phyloP scores from a whole-genome alignment of 2,888 invertebrate species.

The Electrophaes corylata region DNA sequence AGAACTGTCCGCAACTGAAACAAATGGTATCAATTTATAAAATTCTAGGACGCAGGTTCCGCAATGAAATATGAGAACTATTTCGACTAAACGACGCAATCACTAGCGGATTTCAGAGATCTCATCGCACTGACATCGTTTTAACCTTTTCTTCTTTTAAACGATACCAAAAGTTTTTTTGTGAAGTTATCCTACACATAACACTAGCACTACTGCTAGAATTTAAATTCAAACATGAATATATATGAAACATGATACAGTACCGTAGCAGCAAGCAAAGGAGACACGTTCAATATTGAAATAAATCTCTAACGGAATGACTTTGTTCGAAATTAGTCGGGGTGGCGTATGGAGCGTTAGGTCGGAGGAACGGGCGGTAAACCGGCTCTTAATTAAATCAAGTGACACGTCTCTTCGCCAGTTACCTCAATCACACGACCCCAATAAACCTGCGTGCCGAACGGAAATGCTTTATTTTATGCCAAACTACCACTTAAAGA shows the following conservation, averaged over 20 bases:
- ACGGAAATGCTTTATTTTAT: slow-evolving; percentile 64
- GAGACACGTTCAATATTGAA: slow-evolving; percentile 68
- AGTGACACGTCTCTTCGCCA: slow-evolving; percentile 80
- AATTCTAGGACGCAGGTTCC: slow-evolving; percentile 66
- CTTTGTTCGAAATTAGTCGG: slow-evolving; percentile 76
- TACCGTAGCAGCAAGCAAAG: slow-evolving; percentile 11
- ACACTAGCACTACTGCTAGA: neutral
- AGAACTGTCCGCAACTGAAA: slow-evolving; percentile 45
- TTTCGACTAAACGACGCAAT: slow-evolving; percentile 78
- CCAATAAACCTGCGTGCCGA: slow-evolving; percentile 75
- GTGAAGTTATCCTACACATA: neutral
- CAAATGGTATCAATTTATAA: slow-evolving; percentile 72
- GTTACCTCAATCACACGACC: slow-evolving; percentile 82
- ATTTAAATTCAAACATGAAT: neutral
- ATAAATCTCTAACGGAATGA: slow-evolving; percentile 77
- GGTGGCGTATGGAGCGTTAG: slow-evolving; percentile 69
- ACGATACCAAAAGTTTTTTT: slow-evolving; percentile 20
- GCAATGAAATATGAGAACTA: slow-evolving; percentile 77
- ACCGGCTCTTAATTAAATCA: slow-evolving; percentile 84
- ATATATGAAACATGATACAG: slow-evolving; percentile 11
- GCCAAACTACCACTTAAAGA: slow-evolving; percentile 47
- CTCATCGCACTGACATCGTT: slow-evolving; percentile 54
- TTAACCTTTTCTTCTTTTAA: slow-evolving; percentile 46
- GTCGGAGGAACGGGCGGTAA: slow-evolving; percentile 77
- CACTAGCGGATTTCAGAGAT: slow-evolving; percentile 75